A percentile compares a stretch with the other conserved stretches of the same genome.
phyloP scores from a whole-genome alignment of 23 tunicate species.

The Styela plicata region DNA sequence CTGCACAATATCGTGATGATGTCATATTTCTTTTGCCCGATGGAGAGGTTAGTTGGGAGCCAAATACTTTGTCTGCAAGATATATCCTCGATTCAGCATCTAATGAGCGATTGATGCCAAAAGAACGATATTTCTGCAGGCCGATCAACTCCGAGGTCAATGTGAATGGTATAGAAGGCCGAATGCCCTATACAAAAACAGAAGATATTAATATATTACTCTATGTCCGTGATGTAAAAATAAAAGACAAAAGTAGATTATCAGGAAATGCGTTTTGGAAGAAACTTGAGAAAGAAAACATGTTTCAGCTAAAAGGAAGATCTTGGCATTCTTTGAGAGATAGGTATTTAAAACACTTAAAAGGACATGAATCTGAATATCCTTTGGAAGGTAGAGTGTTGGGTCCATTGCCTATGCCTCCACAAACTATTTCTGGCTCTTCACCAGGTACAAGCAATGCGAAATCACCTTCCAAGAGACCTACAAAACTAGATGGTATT shows the following conservation, averaged over 20 bases:
- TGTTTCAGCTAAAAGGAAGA: slow-evolving; percentile 27
- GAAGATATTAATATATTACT: slow-evolving; percentile 24
- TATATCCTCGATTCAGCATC: slow-evolving; percentile 21
- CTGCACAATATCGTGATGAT: slow-evolving; percentile 8
- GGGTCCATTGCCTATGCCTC: slow-evolving; percentile 33
- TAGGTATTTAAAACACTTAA: slow-evolving; percentile 22
- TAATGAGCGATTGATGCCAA: not conserved
- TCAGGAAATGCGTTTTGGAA: slow-evolving; percentile 32
- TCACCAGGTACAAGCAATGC: not conserved
- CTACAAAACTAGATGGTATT: not conserved
- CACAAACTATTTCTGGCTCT: not conserved
- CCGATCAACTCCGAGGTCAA: not conserved
- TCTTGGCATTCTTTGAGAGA: slow-evolving; percentile 31
- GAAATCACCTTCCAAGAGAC: not conserved
- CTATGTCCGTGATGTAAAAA: slow-evolving; percentile 1
- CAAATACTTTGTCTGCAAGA: slow-evolving; percentile 7
- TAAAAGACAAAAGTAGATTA: not conserved
- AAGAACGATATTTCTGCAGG: not conserved
- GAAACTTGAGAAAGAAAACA: slow-evolving; percentile 19
- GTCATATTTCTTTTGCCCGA: slow-evolving; percentile 16
- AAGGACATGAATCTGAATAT: slow-evolving; percentile 21
- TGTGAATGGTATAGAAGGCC: not conserved
- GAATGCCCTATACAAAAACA: slow-evolving; percentile 1
- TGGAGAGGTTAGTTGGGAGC: slow-evolving; percentile 10
- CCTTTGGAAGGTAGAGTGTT: not conserved